Evolutionary conservation across 2,888 invertebrate species (phyloP), one percentile per base, ranked within the genome.

Genomic region (Mimumesa dahlbomi): DNA sequence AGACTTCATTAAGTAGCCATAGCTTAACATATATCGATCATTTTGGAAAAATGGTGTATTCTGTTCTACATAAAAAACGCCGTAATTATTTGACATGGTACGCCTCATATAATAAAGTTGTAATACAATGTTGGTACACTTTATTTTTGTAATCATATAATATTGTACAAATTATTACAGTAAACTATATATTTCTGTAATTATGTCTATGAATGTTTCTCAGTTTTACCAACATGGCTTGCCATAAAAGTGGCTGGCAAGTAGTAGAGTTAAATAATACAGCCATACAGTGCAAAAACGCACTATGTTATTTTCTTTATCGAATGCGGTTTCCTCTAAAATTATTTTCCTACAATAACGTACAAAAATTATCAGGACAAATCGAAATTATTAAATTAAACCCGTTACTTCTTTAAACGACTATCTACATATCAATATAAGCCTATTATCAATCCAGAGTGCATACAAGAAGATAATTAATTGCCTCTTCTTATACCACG

Each of bases 81-180:
- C 34, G 34, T n/a, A 4, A n/a, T 29, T 9, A 34, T 3, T n/a
- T 6, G 34, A 4, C 9, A 34, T n/a, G n/a, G 9, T 7, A 34
- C 34, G 11, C 34, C n/a, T n/a, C 34, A 34, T n/a, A n/a, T 34
- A 36, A 54, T 56, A 45, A 22, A 68, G 21, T 61, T 66, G 50
- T 77, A 76, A 57, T 87, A 88, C 87, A 88, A 88, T 88, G 87
- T 87, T 86, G 88, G 85, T 88, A 88, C 83, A 87, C 86, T 88
- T 88, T 89, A 88, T 88, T 89, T 77, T 77, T 80, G 66, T 81
- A 76, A 79, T 88, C 86, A 85, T 87, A 86, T 87, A 84, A 87
- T 88, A 88, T 88, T 88, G 87, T 89, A 89, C 88, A 89, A 89
- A 89, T 88, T 85, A 88, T 89, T 88, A 89, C 88, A 89, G 84